Percentiles rank a stretch among this genome's conserved stretches.
Conservation (phyloP, 2,888 invertebrate genomes). For the Plagodis dolabraria region DNA sequence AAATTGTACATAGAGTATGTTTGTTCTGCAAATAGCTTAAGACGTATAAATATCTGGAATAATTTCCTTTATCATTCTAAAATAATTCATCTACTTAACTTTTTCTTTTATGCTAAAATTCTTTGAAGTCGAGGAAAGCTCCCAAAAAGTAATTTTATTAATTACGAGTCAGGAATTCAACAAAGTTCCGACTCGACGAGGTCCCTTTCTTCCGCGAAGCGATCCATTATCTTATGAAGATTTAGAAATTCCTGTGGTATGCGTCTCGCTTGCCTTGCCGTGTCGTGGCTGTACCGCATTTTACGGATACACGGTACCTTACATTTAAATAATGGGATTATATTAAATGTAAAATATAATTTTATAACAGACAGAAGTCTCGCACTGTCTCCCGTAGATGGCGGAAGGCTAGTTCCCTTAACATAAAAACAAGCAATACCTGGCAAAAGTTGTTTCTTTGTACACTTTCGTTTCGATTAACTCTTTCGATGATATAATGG, state of each 20-base stretch:
- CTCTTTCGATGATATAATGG: too few species aligned
- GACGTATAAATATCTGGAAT: slow-evolving; percentile 72
- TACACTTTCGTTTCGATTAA: too few species aligned
- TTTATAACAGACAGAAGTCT: too few species aligned
- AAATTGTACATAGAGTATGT: neutral
- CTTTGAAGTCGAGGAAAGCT: slow-evolving; percentile 84
- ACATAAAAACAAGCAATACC: too few species aligned
- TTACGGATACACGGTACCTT: neutral
- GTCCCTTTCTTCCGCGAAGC: slow-evolving; percentile 80
- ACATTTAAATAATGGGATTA: neutral
- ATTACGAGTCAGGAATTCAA: slow-evolving; percentile 85
- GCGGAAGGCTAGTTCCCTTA: too few species aligned
- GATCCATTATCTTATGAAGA: slow-evolving; percentile 85
- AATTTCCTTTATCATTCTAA: slow-evolving; percentile 82
- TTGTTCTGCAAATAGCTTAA: slow-evolving; percentile 39
- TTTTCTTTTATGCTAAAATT: slow-evolving; percentile 83
- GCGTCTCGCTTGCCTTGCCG: slow-evolving; percentile 49
- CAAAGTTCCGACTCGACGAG: slow-evolving; percentile 79
- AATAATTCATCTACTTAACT: slow-evolving; percentile 84
- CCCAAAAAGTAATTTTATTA: slow-evolving; percentile 85
- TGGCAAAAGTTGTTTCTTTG: too few species aligned
- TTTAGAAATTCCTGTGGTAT: slow-evolving; percentile 82
- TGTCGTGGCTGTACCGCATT: slow-evolving; percentile 16
- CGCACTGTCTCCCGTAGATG: too few species aligned
- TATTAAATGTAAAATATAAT: too few species aligned